Conservation (phyloP, 1,140 invertebrate genomes). For the Conopomorpha cramerella region DNA sequence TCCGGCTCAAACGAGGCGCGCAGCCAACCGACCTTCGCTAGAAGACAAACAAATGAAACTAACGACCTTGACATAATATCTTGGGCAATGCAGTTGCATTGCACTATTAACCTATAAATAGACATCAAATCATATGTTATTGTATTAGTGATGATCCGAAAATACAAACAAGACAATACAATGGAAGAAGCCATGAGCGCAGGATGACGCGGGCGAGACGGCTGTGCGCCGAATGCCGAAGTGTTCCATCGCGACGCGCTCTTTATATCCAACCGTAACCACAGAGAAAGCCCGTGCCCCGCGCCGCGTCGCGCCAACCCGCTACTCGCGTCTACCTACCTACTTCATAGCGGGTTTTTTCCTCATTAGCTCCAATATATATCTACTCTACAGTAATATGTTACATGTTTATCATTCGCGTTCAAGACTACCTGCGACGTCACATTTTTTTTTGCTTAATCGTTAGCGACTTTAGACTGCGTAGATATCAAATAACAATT, state of each 20-base stretch:
- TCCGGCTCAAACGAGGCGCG: constrained; percentile 35
- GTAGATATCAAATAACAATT: background rate
- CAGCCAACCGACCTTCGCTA: constrained; percentile 39
- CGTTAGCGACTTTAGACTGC: constrained; percentile 2
- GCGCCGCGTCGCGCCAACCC: constrained; percentile 36
- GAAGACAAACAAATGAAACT: constrained; percentile 54
- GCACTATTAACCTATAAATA: constrained; percentile 43
- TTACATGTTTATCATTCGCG: constrained; percentile 39
- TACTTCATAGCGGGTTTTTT: constrained; percentile 50
- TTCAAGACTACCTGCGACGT: constrained; percentile 18
- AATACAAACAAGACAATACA: constrained; percentile 20
- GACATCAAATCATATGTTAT: constrained; percentile 34
- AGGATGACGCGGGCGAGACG: constrained; percentile 48
- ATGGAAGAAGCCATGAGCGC: constrained; percentile 26
- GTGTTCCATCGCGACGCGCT: constrained; percentile 45
- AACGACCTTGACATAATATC: constrained; percentile 52
- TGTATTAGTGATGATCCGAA: constrained; percentile 35
- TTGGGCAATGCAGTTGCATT: constrained; percentile 40
- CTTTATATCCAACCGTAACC: constrained; percentile 46
- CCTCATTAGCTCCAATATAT: constrained; percentile 48
- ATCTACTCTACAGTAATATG: constrained; percentile 27
- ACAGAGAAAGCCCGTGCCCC: constrained; percentile 57
- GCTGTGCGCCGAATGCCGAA: constrained; percentile 56
- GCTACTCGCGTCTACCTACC: constrained; percentile 21
- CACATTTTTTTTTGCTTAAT: constrained; percentile 4